These are phyloP conservation scores for Theonella swinhoei DNA, from an alignment of 37 sponge, comb jelly and placozoan genomes.

Conservation along the genomic window DNA sequence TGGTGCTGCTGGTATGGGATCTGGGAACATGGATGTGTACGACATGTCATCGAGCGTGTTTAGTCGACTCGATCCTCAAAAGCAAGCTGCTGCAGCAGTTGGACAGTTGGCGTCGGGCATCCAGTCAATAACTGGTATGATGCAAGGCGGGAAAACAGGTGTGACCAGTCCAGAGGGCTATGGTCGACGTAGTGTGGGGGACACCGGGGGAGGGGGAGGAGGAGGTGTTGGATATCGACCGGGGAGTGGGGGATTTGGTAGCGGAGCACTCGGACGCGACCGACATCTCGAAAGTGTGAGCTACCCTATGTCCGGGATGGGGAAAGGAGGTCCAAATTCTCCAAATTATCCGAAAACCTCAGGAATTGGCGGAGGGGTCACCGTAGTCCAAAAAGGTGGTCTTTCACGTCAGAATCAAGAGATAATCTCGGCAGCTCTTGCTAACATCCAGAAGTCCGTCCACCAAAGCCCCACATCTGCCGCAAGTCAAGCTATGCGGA, in stretches of 20 bases:
- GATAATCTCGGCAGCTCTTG: not conserved
- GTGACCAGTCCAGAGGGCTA: not conserved
- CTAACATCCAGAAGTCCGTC: not conserved
- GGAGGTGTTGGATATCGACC: not conserved
- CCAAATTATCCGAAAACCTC: not conserved
- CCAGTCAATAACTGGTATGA: not conserved
- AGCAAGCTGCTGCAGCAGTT: not conserved
- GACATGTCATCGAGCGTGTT: constrained; percentile 7
- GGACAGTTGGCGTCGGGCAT: not conserved
- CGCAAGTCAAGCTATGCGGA: not conserved
- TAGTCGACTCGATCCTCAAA: constrained; percentile 15
- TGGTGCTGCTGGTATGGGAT: not conserved
- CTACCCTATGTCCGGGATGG: not conserved
- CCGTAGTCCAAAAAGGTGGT: not conserved
- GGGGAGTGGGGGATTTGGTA: not conserved
- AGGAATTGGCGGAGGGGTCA: not conserved
- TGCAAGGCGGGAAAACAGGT: not conserved
- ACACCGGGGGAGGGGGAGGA: not conserved
- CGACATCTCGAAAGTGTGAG: not conserved
- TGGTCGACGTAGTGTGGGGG: not conserved
- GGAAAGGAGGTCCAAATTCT: not conserved
- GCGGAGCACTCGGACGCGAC: not conserved
- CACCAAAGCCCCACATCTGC: too few species aligned
- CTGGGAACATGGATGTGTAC: not conserved
- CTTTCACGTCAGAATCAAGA: not conserved